Base-by-base conservation (phyloP, 2,888 invertebrate species). In the Lutraria lutraria region DNA sequence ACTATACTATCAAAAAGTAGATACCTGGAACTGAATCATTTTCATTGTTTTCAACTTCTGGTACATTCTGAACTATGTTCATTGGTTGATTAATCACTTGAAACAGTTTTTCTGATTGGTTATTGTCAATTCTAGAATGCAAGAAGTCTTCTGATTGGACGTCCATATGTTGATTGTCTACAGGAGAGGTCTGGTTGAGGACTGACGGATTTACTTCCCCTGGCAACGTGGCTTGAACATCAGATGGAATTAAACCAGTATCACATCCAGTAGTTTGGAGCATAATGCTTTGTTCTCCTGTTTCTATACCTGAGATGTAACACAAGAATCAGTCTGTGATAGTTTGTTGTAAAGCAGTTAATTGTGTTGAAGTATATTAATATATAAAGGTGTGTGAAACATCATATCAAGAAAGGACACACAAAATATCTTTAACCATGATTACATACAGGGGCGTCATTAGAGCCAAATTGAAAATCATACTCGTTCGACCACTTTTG, bases 91-190 rank as follows among this genome's bases (percentile, higher is more conserved):
- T 90, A 0, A 88, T 85, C 34, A 91, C 79, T 63, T 91, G 85
- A 56, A 88, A 88, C 60, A 91, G 79, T 31, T 83, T 81, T 52
- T 84, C 88, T 83, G 89, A 80, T 79, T 89, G 89, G 81, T 81
- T 83, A 21, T 53, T 80, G 53, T 81, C 68, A 25, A 89, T n/a
- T 25, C 81, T 86, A 34, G 86, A 86, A 81, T 90, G 90, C 31
- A 88, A 25, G 6, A 79, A 19, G 21, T 83, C 80, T 54, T 80
- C 52, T 80, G 80, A 80, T 43, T 80, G 80, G 43, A 43, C 43
- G 54, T 60, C 76, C 34, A 15, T 85, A 54, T 54, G 85, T 68
- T 85, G 54, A n/a, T 54, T 31, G 72, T n/a, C 52, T n/a, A 21
- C 31, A 31, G 72, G 31, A 79, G 31, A 56, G 21, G 79, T 80